phyloP scores from a whole-genome alignment of 2,113 vertebrate species.

The Pygoscelis antarcticus region DNA sequence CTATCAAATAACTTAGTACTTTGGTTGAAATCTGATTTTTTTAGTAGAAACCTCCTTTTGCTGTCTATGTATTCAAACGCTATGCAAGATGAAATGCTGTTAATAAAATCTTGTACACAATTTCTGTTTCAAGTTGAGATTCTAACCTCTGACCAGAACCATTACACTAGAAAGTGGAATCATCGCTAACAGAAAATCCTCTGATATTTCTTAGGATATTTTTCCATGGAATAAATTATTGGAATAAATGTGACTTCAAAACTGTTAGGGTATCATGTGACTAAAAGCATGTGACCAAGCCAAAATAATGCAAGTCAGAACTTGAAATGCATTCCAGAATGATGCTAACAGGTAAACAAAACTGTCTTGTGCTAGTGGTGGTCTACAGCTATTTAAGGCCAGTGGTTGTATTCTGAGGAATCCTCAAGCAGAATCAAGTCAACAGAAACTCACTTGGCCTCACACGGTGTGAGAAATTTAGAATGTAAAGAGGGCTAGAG shows the following conservation, averaged over 20 bases:
- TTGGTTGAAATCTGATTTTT: neutral
- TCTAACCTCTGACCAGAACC: neutral
- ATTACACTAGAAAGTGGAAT: neutral
- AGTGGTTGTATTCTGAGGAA: neutral
- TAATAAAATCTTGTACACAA: neutral
- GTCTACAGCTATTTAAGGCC: neutral
- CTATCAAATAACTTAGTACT: neutral
- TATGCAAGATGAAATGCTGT: neutral
- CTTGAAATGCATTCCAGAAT: neutral
- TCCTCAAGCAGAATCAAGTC: neutral
- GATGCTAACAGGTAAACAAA: neutral
- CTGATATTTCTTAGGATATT: neutral
- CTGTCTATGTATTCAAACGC: neutral
- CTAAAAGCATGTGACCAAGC: neutral
- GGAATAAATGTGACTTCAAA: neutral
- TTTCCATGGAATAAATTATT: neutral
- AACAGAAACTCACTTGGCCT: neutral
- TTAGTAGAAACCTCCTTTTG: neutral
- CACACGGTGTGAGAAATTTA: neutral
- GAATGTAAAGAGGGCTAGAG: neutral
- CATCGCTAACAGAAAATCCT: neutral
- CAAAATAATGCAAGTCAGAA: neutral
- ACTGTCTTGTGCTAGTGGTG: neutral
- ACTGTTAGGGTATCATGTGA: neutral
- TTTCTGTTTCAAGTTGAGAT: neutral